Evolutionary conservation across 2,797 vertebrate species (phyloP), one percentile per base, ranked within the genome.

Genomic region (Sciurus carolinensis): DNA sequence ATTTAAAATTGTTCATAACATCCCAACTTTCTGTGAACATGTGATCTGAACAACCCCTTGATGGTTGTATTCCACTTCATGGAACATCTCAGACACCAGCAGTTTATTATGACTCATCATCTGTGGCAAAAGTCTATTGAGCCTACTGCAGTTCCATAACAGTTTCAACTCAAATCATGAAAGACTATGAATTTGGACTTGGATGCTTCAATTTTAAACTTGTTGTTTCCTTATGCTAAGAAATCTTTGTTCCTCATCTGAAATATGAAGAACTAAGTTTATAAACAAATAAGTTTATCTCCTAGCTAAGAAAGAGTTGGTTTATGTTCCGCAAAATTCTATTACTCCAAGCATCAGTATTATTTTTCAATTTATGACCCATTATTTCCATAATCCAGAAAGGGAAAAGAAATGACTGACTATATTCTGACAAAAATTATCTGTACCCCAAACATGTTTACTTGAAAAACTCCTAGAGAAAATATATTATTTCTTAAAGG

Each of bases 401-500:
- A 52, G 18, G 18, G 54, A 81, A 15, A 1, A 0, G 8, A 73
- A 82, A 50, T 8, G 67, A 79, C 14, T 75, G 2, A 72, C 15
- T 64, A 5, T 7, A 64, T 4, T 84, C 17, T 71, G 9, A 7
- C 5, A 2, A 76, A 9, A 47, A 83, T 79, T 67, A 24, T 54
- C 12, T 28, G 3, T 69, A 30, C 1, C 2, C 2, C 26, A 90
- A 72, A 90, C 8, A 86, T 50, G 90, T 50, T 67, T 92, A 44
- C 86, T 47, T 64, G 26, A 39, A 1, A 80, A n/a, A 54, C 30
- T 7, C 1, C 26, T 82, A 9, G 39, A 72, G 44, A 67, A 93
- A 95, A 85, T 54, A 39, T 88, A 47, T 62, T 54, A 22, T 57
- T 88, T 95, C 26, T 64, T 87, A 80, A 44, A 76, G 22, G 50